Evolutionary conservation across 2,113 vertebrate genomes (phyloP).

Genomic region (Carollia perspicillata): DNA sequence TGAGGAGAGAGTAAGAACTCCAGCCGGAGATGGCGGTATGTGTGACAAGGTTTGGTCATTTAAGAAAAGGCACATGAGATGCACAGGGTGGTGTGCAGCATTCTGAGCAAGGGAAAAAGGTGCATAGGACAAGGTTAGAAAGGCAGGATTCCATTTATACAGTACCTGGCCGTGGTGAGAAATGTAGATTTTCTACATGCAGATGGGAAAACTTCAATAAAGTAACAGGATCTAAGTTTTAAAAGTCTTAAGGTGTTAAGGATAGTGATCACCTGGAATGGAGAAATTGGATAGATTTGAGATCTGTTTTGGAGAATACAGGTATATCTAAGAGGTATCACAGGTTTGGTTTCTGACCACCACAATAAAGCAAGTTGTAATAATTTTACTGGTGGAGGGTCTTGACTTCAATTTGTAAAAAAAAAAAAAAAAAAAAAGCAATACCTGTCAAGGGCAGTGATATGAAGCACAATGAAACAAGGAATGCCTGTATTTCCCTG

Average conservation of each 20-base stretch:
- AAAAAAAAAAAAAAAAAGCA: neutral
- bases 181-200: neutral
- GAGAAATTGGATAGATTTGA: neutral
- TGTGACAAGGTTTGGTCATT: neutral
- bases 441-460: neutral
- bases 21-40: neutral
- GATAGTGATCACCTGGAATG: neutral
- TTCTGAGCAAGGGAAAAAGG: neutral
- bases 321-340: neutral
- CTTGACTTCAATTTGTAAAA: neutral
- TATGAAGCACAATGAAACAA: neutral
- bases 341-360: neutral
- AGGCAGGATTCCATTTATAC: neutral
- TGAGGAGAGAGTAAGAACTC: neutral
- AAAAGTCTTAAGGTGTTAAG: neutral
- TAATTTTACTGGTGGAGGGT: neutral
- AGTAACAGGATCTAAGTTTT: constrained; percentile 3
- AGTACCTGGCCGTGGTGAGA: neutral
- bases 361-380: neutral
- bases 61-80: neutral
- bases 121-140: neutral
- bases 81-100: neutral
- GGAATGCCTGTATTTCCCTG: neutral
- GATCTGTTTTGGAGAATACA: neutral
- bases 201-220: neutral